These are phyloP conservation scores for Blastobasis adustella DNA, from an alignment of 2,888 invertebrate genomes.

Conservation along the genomic window DNA sequence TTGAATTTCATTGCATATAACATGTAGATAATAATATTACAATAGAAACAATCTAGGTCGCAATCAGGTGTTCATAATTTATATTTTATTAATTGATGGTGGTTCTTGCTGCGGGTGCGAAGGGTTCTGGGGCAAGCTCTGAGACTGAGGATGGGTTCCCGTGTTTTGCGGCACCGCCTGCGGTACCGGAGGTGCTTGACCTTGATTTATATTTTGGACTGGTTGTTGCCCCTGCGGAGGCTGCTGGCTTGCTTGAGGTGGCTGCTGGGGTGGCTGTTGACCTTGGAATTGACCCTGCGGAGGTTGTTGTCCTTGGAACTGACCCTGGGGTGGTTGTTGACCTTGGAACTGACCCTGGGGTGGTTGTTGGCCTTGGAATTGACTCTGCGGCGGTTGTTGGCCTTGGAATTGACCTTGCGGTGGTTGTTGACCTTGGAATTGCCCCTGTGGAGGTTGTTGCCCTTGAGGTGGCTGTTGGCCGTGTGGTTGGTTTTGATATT, in stretches of 20 bases:
- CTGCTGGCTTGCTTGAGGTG: conserved; percentile 6
- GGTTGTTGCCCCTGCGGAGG: conserved; percentile 14
- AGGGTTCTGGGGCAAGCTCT: neutral
- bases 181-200: conserved; percentile 2
- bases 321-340: conserved; percentile 18
- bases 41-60: too few species aligned
- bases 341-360: conserved; percentile 21
- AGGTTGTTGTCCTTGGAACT: neutral
- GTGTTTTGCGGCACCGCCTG: neutral
- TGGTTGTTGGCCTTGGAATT: conserved; percentile 17
- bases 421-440: conserved; percentile 16
- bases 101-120: neutral
- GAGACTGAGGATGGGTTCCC: neutral
- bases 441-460: conserved; percentile 17
- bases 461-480: conserved; percentile 17
- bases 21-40: too few species aligned
- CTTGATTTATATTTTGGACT: conserved; percentile 1
- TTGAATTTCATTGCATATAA: too few species aligned
- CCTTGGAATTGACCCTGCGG: conserved; percentile 9
- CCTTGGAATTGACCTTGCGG: conserved; percentile 27
- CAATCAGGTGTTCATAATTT: too few species aligned
- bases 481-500: conserved; percentile 18
- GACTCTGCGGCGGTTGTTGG: conserved; percentile 17
- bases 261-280: conserved; percentile 14
- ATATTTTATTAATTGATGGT: too few species aligned